A percentile compares a stretch with the other conserved stretches of the same genome.
Evolutionary conservation across 2,113 vertebrate species (phyloP).

Genomic region (Eurystomus gularis): DNA sequence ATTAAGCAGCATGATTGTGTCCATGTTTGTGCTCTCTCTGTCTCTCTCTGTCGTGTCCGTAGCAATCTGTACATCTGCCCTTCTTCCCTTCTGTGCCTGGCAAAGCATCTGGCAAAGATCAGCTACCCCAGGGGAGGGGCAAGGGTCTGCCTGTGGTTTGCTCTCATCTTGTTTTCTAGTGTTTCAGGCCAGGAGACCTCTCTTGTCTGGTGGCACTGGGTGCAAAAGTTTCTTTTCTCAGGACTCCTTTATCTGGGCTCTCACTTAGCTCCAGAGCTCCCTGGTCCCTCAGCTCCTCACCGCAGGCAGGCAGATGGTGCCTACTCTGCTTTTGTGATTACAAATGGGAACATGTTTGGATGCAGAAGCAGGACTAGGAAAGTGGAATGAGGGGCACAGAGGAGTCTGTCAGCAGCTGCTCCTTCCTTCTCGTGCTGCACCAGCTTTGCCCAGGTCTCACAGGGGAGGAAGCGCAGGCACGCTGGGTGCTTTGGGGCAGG

Average conservation of each 20-base stretch:
- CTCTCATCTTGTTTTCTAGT: not conserved
- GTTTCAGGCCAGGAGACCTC: not conserved
- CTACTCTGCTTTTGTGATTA: not conserved
- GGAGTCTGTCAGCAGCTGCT: not conserved
- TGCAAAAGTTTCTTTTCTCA: not conserved
- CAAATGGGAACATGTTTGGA: not conserved
- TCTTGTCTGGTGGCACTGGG: not conserved
- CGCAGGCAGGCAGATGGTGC: fast-evolving
- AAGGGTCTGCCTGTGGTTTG: not conserved
- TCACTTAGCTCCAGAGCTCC: not conserved
- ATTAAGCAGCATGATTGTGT: not conserved
- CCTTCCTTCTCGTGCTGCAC: not conserved
- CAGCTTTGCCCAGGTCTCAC: not conserved
- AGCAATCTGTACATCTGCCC: not conserved
- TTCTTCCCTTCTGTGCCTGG: not conserved
- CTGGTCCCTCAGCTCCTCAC: not conserved
- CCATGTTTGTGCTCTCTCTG: fast-evolving
- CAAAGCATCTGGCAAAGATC: not conserved
- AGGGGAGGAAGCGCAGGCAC: not conserved
- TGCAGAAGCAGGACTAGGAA: not conserved
- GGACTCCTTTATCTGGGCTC: not conserved
- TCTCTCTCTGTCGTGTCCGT: not conserved
- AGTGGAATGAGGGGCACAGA: not conserved
- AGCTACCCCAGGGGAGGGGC: not conserved
- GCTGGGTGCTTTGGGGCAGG: not conserved